Evolutionary conservation across 2,113 vertebrate species (phyloP), one percentile per base, ranked within the genome.

Genomic region (Urocolius indicus): DNA sequence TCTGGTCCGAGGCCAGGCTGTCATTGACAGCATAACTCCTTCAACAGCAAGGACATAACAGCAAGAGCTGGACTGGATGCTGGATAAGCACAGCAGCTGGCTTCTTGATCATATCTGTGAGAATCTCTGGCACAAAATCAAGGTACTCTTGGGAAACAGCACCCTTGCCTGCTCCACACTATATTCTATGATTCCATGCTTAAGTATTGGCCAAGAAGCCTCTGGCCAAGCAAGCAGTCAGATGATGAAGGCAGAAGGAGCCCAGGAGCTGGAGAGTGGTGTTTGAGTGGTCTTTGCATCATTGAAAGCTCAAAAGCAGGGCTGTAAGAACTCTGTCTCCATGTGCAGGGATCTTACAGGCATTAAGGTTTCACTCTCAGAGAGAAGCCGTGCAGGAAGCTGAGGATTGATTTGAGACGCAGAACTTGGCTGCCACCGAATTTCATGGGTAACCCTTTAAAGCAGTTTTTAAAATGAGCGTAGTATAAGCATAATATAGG

Each of bases 401-500:
- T 23, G 69, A 91, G 81, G 65, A 86, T 63, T 94, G 73, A 94
- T 97, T 81, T 68, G 75, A 96, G 73, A 67, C 16, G 10, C 27
- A 77, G 80, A 87, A 89, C 72, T 89, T 91, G 72, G 34, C 93
- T 95, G 88, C 58, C 92, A 89, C 91, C 89, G 74, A 90, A 93
- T 84, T 94, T 92, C 48, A 59, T 3, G 3, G 71, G 90, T 80
- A 92, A 62, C 65, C 27, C 94, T 93, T 93, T 93, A 79, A 94
- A 95, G 81, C 57, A 84, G 71, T 66, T 91, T 96, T 95, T 74
- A 72, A 95, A 91, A 65, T 52, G 46, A 95, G 72, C 91, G 79
- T 57, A 82, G 38, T 80, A 30, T 90, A 23, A 95, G 82, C 79
- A 75, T 86, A 95, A 93, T 94, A 79, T 46, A 94, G 62, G 58